phyloP scores from a whole-genome alignment of 2,113 vertebrate genomes.

The Sinocyclocheilus rhinocerous region DNA sequence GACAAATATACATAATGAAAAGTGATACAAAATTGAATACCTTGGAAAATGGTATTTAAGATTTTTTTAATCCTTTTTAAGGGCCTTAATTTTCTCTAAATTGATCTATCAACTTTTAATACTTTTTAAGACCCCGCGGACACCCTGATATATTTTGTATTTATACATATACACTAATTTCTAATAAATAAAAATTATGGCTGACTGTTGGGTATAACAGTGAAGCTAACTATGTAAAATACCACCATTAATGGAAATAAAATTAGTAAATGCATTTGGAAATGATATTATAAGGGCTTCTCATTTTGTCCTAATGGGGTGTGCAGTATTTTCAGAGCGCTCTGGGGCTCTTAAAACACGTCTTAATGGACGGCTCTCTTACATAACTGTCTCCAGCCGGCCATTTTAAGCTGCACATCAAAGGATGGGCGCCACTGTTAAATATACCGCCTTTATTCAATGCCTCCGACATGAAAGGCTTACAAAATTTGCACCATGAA shows the following conservation, averaged over 20 bases:
- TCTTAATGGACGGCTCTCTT: slow-evolving; percentile 10
- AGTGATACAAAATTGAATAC: too few relatives aligned
- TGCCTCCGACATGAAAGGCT: not conserved
- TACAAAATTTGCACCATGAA: slow-evolving; percentile 31
- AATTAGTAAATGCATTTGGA: not conserved
- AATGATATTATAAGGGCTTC: not conserved
- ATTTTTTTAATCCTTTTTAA: too few relatives aligned
- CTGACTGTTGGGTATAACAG: not conserved
- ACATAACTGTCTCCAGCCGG: not conserved
- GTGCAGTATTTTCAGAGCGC: not conserved
- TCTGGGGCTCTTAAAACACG: not conserved
- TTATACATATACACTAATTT: too few relatives aligned
- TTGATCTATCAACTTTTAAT: too few relatives aligned
- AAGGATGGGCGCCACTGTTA: slow-evolving; percentile 13
- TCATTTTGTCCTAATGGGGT: not conserved
- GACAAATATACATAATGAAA: too few relatives aligned
- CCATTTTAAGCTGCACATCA: slow-evolving; percentile 43
- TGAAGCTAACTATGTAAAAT: not conserved
- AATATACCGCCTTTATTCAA: slow-evolving; percentile 8
- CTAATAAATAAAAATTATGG: too few relatives aligned
- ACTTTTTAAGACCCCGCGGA: too few relatives aligned
- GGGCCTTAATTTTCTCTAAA: too few relatives aligned
- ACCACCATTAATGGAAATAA: not conserved
- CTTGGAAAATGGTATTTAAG: too few relatives aligned
- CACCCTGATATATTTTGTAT: too few relatives aligned